These are phyloP conservation scores for Microplitis deprimator DNA, from an alignment of 2,888 invertebrate genomes.

Conservation along the genomic window DNA sequence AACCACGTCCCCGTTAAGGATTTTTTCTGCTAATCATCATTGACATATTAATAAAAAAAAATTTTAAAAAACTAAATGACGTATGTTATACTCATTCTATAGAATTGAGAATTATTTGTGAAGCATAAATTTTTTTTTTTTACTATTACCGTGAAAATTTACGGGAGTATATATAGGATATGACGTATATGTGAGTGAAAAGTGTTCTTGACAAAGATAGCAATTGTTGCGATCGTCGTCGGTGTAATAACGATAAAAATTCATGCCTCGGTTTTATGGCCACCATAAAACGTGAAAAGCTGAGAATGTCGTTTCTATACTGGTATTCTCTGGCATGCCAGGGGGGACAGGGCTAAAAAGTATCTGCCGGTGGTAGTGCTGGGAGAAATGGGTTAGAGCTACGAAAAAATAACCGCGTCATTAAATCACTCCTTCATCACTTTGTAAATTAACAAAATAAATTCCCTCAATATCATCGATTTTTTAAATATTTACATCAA, in stretches of 20 bases:
- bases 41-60: conserved; percentile 2
- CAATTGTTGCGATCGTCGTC: conserved; percentile 46
- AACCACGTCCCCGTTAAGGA: conserved; percentile 7
- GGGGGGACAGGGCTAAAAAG: not conserved
- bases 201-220: conserved; percentile 26
- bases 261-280: conserved; percentile 59
- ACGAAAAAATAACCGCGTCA: not conserved
- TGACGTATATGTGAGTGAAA: not conserved
- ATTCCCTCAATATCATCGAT: too few species aligned
- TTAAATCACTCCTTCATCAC: not conserved
- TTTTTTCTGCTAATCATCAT: conserved; percentile 23
- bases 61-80: not conserved
- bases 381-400: not conserved
- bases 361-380: not conserved
- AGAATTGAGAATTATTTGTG: conserved; percentile 5
- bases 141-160: not conserved
- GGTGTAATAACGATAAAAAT: conserved; percentile 61
- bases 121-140: not conserved
- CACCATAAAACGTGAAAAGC: conserved; percentile 57
- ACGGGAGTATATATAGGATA: not conserved
- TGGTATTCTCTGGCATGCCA: not conserved
- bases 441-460: too few species aligned
- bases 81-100: not conserved
- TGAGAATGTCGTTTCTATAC: conserved; percentile 42
- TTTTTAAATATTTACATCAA: too few species aligned